Evolutionary conservation across 1,140 invertebrate species (phyloP), one percentile per base, ranked within the genome.

Genomic region (Drosophila ogumai): DNA sequence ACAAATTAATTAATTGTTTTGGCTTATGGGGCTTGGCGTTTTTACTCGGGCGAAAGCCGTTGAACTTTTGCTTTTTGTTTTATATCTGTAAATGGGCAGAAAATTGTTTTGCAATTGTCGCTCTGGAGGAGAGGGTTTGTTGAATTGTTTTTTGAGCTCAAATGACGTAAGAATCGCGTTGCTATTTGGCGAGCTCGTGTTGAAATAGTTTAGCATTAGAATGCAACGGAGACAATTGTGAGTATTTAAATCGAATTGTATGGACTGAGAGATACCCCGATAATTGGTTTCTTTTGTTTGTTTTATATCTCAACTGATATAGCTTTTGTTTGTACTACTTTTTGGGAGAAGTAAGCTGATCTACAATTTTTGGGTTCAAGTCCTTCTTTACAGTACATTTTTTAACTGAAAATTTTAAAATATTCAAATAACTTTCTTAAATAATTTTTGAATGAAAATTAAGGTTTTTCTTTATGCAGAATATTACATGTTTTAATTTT

Each of bases 1-100:
- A 61, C 60, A 72, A 80, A 71, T 67, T 60, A 72, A 69, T 69
- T 76, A 60, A 61, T 79, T 81, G 38, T 60, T 71, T 55, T 60
- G 55, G 56, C 56, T 61, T 38, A 57, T 38, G 56, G 56, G 32
- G 43, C 43, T 50, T 55, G 52, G 52, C 13, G 32, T 71, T 71
- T 71, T 25, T 34, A 58, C 31, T 50, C 41, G 47, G 56, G 10
- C 22, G 43, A 81, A 71, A 50, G 84, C 47, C 80, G 80, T 84
- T 80, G 80, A 87, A 77, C 80, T 88, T 67, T 81, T 49, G 22
- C n/a, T 19, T 55, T 17, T 58, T 31, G 25, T 32, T 31, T 46
- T 38, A 40, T 66, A 50, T 81, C 73, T 61, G 44, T 44, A 46
- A 46, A 50, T 55, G 55, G 44, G 3, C 22, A 43, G 28, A 25